Evolutionary conservation across 2,797 vertebrate species (phyloP), one percentile per base, ranked within the genome.

Genomic region (Florisuga fusca): DNA sequence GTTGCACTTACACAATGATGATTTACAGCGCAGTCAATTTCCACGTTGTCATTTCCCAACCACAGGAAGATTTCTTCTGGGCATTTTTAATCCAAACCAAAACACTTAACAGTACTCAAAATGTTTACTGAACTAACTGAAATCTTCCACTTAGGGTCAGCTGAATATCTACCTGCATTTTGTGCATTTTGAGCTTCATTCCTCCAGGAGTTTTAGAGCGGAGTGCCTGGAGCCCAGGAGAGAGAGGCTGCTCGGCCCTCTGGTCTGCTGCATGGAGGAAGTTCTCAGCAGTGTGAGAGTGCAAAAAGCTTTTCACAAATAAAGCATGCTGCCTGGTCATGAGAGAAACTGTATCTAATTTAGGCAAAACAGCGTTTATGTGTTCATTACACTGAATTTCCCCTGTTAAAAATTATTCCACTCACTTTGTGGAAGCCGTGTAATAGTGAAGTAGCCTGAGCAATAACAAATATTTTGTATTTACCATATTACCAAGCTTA

Each of bases 381-480:
- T 61, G 26, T 75, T 92, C 48, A 76, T 94, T 88, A 81, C 59
- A 86, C 55, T 59, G 51, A 66, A 84, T 91, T 93, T 91, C 74
- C 58, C 31, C 43, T 36, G 8, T 81, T 84, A 91, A 85, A 84
- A 74, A 84, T 84, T 86, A 90, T 87, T 96, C 75, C 72, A 38
- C 61, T 33, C 46, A 63, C 55, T 76, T 93, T 92, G 76, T 74
- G 13, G 41, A 71, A 89, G 46, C 20, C 0, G 0, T 45, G 16
- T 83, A 72, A 76, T n/a, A 66, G 62, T 81, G 84, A 89, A 91
- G 57, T 93, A 84, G 10, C 21, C 7, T 8, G 90, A 81, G 45
- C 0, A 61, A 64, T 62, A 57, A 61, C 27, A 61, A 16, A 16
- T 15, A 5, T 41, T 38, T 10, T 62, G 25, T 81, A 41, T 73